Base-by-base conservation (phyloP, 2,888 invertebrate genomes). In the Tridacna gigas region DNA sequence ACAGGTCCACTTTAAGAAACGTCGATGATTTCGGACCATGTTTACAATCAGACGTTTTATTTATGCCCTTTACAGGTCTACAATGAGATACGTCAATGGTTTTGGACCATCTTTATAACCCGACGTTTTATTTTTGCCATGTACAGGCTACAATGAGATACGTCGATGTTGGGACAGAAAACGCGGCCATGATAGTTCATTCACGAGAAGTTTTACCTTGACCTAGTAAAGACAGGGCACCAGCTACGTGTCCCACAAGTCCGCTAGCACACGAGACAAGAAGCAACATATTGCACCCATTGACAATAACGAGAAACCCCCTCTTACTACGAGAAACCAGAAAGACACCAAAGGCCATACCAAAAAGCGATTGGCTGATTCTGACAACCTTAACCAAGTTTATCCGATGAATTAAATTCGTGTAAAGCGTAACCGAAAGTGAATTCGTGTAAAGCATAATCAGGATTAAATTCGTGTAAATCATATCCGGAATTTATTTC, bases 91-190 rank as follows among this genome's bases (percentile, higher is more conserved):
- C n/a, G n/a, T n/a, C n/a, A n/a, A n/a, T n/a, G n/a, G n/a, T n/a
- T 37, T 4, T 37, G 37, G 37, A 2, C 37, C 37, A 7, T 37
- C 2, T 37, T 37, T 4, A 4, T 7, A 37, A 37, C 7, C 3
- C 37, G 7, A 37, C 56, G 9, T 56, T 67, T 26, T 67, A 0
- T 26, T 37, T 28, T 5, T 37, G 11, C n/a, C 7, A 2, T 45
- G 11, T 4, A 47, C 47, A 84, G 84, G 84, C 7, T 81, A 84
- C 66, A 84, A 84, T 56, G 84, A 84, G 65, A 71, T 84, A 11
- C 84, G 84, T 13, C 71, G 82, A 15, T 82, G 82, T 26, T 79
- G 82, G 74, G 77, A 83, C 69, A 45, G 82, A 37, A 74, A 74
- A 13, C 60, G 79, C 20, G 75, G 76, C 15, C 47, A 45, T 18